Evolutionary conservation across 2,888 invertebrate genomes (phyloP).

Genomic region (Amblyteles armatorius): DNA sequence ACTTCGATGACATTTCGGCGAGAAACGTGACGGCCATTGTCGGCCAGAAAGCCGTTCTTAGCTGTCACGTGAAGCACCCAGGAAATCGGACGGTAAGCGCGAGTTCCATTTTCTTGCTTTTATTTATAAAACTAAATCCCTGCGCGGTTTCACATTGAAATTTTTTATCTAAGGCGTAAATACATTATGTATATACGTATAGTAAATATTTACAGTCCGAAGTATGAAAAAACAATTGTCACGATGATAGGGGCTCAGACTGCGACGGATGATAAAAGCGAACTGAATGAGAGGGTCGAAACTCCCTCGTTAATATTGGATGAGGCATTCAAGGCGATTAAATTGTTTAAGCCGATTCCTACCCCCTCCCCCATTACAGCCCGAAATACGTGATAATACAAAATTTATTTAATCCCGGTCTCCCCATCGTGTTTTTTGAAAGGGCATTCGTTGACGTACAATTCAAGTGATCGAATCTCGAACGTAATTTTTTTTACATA

Average conservation of each 20-base stretch:
- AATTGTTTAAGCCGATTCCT: conserved; percentile 1
- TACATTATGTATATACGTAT: not conserved
- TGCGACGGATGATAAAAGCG: not conserved
- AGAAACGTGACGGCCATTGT: conserved; percentile 94
- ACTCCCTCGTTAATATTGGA: not conserved
- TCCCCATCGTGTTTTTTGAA: not conserved
- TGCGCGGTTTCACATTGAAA: not conserved
- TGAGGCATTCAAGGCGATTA: conserved; percentile 4
- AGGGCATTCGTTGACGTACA: not conserved
- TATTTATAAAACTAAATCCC: not conserved
- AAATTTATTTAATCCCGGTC: not conserved
- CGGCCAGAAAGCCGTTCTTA: conserved; percentile 92
- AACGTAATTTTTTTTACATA: not conserved
- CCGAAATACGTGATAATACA: not conserved
- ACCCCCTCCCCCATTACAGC: too few relatives aligned
- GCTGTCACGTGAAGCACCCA: conserved; percentile 94
- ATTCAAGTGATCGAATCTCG: not conserved
- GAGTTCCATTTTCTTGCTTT: conserved; percentile 15
- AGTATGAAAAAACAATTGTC: not conserved
- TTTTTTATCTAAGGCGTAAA: not conserved
- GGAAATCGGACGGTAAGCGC: conserved; percentile 93
- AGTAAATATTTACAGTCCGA: not conserved
- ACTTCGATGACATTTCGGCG: conserved; percentile 93
- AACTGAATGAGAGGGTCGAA: conserved; percentile 1
- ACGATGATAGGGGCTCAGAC: not conserved